Percentiles rank a stretch among this genome's conserved stretches.
Conservation (phyloP, 2,888 invertebrate genomes). For the Drosophila diplacantha region DNA sequence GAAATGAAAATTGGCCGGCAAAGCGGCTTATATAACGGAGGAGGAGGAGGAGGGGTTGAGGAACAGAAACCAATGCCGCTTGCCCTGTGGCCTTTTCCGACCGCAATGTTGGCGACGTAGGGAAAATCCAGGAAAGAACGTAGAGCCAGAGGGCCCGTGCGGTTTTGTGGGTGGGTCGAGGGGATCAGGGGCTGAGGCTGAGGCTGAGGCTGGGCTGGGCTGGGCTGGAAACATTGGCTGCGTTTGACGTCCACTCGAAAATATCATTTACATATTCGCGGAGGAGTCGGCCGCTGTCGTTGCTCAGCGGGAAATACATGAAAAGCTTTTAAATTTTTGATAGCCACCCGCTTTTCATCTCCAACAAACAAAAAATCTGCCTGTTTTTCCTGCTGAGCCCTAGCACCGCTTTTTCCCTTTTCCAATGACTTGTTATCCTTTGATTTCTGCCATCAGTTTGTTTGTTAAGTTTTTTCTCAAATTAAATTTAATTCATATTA, state of each 20-base stretch:
- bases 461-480: conserved; percentile 24
- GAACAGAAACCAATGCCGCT: conserved; percentile 43
- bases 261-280: conserved; percentile 69
- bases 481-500: conserved; percentile 52
- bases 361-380: background rate
- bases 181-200: conserved; percentile 1
- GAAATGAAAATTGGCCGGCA: conserved; percentile 45
- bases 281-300: conserved; percentile 34
- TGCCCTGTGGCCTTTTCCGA: conserved; percentile 60
- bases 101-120: conserved; percentile 52
- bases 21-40: conserved; percentile 45
- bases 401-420: conserved; percentile 1
- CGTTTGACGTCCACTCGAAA: conserved; percentile 70
- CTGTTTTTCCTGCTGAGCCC: conserved; percentile 19
- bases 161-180: conserved; percentile 16
- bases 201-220: background rate
- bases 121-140: conserved; percentile 10
- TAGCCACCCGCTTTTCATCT: conserved; percentile 35
- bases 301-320: conserved; percentile 45
- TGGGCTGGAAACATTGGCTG: conserved; percentile 42
- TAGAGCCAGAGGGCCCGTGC: background rate
- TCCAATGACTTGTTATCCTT: conserved; percentile 38
- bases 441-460: conserved; percentile 51
- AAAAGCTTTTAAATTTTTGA: conserved; percentile 63
- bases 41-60: background rate